Evolutionary conservation across 2,888 invertebrate genomes (phyloP).

Genomic region (Aspidapion aeneum): DNA sequence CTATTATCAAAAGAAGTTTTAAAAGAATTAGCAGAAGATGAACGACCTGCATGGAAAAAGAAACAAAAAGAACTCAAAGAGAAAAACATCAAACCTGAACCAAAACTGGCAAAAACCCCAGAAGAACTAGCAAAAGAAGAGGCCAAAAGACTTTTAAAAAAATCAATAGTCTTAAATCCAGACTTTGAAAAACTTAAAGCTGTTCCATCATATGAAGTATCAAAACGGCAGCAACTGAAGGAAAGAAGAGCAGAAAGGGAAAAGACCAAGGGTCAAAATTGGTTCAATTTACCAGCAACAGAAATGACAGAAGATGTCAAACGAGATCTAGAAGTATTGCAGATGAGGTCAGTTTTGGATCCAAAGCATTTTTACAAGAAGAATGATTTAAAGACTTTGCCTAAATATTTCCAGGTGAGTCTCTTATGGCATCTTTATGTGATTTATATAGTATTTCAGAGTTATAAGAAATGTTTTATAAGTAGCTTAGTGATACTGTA

Average conservation of each 20-base stretch:
- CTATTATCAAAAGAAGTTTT: not conserved
- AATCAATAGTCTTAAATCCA: constrained; percentile 57
- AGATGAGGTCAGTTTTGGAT: constrained; percentile 90
- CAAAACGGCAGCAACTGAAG: constrained; percentile 55
- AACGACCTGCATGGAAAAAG: not conserved
- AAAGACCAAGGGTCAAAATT: constrained; percentile 79
- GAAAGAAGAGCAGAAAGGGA: constrained; percentile 64
- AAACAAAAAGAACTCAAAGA: not conserved
- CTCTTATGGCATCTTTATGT: not conserved
- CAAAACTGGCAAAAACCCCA: not conserved
- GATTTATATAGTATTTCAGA: not conserved
- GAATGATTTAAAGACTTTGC: constrained; percentile 79
- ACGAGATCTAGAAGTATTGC: constrained; percentile 83
- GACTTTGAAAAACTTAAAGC: constrained; percentile 62
- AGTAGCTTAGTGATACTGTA: too few relatives aligned
- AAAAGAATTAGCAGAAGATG: not conserved
- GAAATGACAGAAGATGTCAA: constrained; percentile 86
- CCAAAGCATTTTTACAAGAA: constrained; percentile 95
- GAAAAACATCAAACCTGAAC: not conserved
- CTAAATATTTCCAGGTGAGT: constrained; percentile 89
- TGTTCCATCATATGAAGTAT: constrained; percentile 58
- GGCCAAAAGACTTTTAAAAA: constrained; percentile 58
- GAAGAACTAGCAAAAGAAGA: constrained; percentile 32
- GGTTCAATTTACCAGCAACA: constrained; percentile 88
- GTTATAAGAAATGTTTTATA: too few relatives aligned